Conservation (phyloP, 2,888 invertebrate species). For the Caradrina kadenii region DNA sequence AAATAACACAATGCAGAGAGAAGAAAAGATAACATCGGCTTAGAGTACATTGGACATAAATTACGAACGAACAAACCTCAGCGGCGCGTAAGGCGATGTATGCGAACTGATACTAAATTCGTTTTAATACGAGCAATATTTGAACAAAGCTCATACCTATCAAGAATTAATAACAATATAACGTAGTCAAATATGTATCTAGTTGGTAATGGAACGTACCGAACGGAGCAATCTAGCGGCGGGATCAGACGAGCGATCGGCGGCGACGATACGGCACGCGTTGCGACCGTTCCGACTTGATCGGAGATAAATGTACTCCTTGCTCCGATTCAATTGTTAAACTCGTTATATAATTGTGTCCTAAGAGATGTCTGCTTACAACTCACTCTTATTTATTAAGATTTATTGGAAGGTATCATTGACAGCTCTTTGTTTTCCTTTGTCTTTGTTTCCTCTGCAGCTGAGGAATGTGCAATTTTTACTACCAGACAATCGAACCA, state of each 20-base stretch:
- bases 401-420: slow-evolving; percentile 45
- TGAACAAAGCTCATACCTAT: slow-evolving; percentile 55
- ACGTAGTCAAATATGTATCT: slow-evolving; percentile 60
- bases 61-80: slow-evolving; percentile 50
- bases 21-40: slow-evolving; percentile 54
- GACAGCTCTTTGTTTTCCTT: slow-evolving; percentile 45
- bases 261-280: slow-evolving; percentile 70
- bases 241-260: slow-evolving; percentile 65
- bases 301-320: slow-evolving; percentile 57
- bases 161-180: slow-evolving; percentile 55
- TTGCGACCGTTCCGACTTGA: slow-evolving; percentile 53
- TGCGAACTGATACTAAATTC: slow-evolving; percentile 52
- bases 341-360: slow-evolving; percentile 56
- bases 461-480: slow-evolving; percentile 25
- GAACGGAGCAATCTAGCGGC: slow-evolving; percentile 62
- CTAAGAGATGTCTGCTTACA: slow-evolving; percentile 27
- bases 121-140: slow-evolving; percentile 57
- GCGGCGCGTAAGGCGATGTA: slow-evolving; percentile 48
- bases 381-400: slow-evolving; percentile 52
- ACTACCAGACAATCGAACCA: slow-evolving; percentile 3
- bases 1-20: slow-evolving; percentile 50
- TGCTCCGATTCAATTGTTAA: slow-evolving; percentile 57
- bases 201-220: slow-evolving; percentile 61
- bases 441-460: slow-evolving; percentile 31
- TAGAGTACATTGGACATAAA: slow-evolving; percentile 50